Evolutionary conservation across 2,888 invertebrate genomes (phyloP).

Genomic region (Thereva unica): DNA sequence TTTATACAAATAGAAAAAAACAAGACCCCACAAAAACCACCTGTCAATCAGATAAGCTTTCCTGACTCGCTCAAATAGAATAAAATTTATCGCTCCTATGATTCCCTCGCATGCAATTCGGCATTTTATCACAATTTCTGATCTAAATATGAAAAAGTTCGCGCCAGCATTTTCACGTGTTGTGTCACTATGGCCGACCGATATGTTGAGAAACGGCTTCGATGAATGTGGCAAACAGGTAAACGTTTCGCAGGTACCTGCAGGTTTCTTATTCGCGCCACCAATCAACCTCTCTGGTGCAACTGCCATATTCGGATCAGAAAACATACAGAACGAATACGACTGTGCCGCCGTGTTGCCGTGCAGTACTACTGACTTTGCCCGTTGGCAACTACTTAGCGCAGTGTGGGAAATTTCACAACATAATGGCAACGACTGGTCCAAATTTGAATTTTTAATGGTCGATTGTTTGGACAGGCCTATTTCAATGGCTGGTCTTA

Average conservation of each 20-base stretch:
- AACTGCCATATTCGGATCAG: too few relatives aligned
- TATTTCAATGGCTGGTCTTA: constrained; percentile 1
- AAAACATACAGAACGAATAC: too few relatives aligned
- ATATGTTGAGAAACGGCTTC: constrained; percentile 12
- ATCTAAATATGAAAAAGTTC: constrained; percentile 5
- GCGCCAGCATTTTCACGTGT: constrained; percentile 4
- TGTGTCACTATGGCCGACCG: neutral
- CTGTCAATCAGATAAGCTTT: constrained; percentile 10
- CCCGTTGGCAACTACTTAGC: neutral
- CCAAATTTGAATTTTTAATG: constrained; percentile 30
- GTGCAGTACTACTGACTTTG: neutral
- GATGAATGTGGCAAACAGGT: constrained; percentile 2
- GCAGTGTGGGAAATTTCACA: constrained; percentile 33
- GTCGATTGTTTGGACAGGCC: constrained; percentile 23
- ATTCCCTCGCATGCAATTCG: constrained; percentile 4
- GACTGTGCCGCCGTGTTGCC: neutral
- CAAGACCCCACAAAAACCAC: neutral
- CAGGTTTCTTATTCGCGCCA: neutral
- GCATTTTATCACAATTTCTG: constrained; percentile 8
- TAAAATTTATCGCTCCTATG: constrained; percentile 7
- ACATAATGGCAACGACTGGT: constrained; percentile 15
- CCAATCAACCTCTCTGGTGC: too few relatives aligned
- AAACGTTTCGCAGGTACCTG: neutral
- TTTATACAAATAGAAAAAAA: too few relatives aligned
- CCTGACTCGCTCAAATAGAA: neutral